These are phyloP conservation scores for Petrolisthes manimaculis DNA, from an alignment of 2,888 invertebrate species.

Conservation along the genomic window DNA sequence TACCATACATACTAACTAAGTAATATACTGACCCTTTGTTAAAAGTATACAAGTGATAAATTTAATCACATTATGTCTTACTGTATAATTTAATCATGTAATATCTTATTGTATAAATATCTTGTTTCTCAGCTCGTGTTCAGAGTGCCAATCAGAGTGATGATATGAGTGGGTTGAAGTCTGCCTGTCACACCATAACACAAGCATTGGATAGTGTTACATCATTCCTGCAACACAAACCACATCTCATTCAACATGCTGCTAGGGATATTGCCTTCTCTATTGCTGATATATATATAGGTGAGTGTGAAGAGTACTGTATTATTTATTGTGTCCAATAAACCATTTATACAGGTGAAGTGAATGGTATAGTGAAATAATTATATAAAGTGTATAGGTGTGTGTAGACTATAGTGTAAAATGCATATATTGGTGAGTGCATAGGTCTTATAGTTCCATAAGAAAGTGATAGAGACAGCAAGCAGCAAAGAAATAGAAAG, in stretches of 20 bases:
- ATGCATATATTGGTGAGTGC: no score
- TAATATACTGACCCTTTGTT: background rate
- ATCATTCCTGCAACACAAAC: conserved; percentile 66
- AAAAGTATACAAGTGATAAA: no score
- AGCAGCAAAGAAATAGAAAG: no score
- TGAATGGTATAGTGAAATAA: no score
- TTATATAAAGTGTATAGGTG: background rate
- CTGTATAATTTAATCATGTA: no score
- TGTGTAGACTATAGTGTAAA: no score
- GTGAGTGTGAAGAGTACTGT: conserved; percentile 62
- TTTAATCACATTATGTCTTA: no score
- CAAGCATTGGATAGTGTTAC: conserved; percentile 66
- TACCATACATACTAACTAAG: background rate
- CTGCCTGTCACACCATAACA: conserved; percentile 66
- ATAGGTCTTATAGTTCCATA: no score
- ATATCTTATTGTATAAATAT: background rate
- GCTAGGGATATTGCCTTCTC: conserved; percentile 73
- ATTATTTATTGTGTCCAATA: no score
- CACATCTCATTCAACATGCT: conserved; percentile 69
- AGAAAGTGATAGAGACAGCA: no score
- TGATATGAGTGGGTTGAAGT: background rate
- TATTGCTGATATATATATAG: conserved; percentile 69
- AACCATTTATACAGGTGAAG: no score
- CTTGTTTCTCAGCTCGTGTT: conserved; percentile 23
- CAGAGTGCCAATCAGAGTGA: background rate